phyloP scores from a whole-genome alignment of 2,888 invertebrate genomes.

The Polietes domitor region DNA sequence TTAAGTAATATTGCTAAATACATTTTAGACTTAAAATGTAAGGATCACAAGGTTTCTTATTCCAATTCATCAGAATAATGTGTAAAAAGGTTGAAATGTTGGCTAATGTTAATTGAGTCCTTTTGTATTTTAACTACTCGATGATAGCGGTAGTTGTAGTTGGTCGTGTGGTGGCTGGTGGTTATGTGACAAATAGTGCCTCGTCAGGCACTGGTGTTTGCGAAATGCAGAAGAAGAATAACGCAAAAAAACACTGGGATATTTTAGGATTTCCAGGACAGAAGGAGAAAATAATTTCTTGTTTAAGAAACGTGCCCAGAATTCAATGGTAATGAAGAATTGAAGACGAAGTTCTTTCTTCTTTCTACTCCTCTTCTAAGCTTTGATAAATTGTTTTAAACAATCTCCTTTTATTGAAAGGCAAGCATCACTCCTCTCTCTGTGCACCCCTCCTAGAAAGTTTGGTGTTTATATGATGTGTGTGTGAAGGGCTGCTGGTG shows the following conservation, averaged over 20 bases:
- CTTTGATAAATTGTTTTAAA: constrained; percentile 25
- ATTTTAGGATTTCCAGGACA: neutral
- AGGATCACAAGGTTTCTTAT: too few relatives aligned
- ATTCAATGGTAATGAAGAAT: constrained; percentile 5
- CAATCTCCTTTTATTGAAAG: constrained; percentile 24
- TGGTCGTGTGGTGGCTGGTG: neutral
- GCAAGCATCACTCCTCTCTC: too few relatives aligned
- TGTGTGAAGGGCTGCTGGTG: neutral
- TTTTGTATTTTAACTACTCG: neutral
- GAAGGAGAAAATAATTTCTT: neutral
- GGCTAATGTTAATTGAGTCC: neutral
- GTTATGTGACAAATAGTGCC: neutral
- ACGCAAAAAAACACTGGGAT: neutral
- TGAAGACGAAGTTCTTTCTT: neutral
- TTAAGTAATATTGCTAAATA: too few relatives aligned
- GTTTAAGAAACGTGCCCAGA: constrained; percentile 11
- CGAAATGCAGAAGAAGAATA: too few relatives aligned
- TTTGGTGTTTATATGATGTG: too few relatives aligned
- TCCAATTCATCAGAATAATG: too few relatives aligned
- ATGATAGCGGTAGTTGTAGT: neutral
- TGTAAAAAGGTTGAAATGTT: too few relatives aligned
- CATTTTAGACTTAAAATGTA: too few relatives aligned
- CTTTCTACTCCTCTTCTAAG: too few relatives aligned
- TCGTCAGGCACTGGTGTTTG: neutral
- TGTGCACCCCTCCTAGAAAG: too few relatives aligned